Evolutionary conservation across 2,797 vertebrate species (phyloP), one percentile per base, ranked within the genome.

Genomic region (Dendrocincla tyrannina): DNA sequence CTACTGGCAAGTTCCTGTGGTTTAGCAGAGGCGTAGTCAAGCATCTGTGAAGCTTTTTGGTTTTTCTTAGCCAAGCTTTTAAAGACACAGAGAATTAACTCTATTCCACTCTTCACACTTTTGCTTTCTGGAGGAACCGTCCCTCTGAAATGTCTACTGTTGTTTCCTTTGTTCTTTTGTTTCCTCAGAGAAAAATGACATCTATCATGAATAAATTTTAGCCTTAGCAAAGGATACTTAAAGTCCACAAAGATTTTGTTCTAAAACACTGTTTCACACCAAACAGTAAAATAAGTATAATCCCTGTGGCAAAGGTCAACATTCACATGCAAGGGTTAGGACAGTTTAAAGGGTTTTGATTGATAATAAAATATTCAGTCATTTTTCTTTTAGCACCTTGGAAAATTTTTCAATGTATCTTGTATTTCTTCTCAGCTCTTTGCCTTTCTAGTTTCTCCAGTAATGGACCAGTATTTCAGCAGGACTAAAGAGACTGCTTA

Each of bases 151-250:
- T 58, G 18, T 68, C 58, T 50, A 3, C 44, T 52, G 7, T 59
- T 11, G 4, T 49, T 50, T 85, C 59, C 70, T 78, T 46, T 37
- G 81, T 91, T 77, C 39, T 35, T 16, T 75, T 88, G 53, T 89
- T 97, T 85, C 84, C 74, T 86, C 79, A 83, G 33, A 82, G 47
- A 84, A 91, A 60, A 67, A 67, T 67, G 52, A 46, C 41, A 68
- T 50, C 58, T 53, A 52, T 69, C 50, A 96, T 78, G 39, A 96
- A 85, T 90, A 76, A 44, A 64, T 91, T 83, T 86, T 50, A 62
- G 58, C 50, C 52, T 92, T 91, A 94, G 90, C 88, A 94, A 95
- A 89, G 67, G 27, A 83, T 52, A 37, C 85, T 83, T 87, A 17
- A 81, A 27, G 58, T 42, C 17, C 52, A 59, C n/a, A 47, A 58